Conservation (phyloP, 2,113 vertebrate species). For the Pandion haliaetus region DNA sequence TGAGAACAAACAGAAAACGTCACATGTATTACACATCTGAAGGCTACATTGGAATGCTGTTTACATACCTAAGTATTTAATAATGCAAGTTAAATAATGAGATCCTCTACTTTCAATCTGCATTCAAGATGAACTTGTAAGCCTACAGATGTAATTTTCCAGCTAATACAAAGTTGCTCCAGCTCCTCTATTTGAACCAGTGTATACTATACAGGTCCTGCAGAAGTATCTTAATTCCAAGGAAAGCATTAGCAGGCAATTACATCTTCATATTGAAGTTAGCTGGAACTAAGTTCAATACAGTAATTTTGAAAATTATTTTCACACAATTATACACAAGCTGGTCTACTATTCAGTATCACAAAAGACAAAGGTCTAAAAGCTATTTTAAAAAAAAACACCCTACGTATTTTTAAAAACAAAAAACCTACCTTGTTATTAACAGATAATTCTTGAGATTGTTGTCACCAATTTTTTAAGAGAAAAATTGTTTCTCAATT, state of each 20-base stretch:
- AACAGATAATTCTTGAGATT: not conserved
- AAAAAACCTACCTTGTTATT: not conserved
- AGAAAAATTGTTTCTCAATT: not conserved
- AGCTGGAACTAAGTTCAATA: not conserved
- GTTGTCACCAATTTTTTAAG: not conserved
- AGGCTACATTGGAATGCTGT: not conserved
- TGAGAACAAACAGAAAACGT: constrained; percentile 54
- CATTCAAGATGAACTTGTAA: not conserved
- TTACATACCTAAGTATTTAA: not conserved
- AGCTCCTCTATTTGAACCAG: not conserved
- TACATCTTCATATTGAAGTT: not conserved
- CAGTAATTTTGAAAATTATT: not conserved
- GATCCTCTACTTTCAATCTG: not conserved
- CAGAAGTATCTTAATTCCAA: not conserved
- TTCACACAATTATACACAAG: not conserved
- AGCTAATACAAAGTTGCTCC: not conserved
- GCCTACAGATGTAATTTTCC: not conserved
- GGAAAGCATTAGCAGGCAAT: not conserved
- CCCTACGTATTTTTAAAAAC: not conserved
- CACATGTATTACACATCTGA: not conserved
- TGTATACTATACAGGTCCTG: not conserved
- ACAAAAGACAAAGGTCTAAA: not conserved
- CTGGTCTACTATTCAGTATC: not conserved
- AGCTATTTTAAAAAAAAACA: not conserved
- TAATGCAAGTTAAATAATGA: not conserved